Base-by-base conservation (phyloP, 2,797 vertebrate genomes). In the Pelochelys cantorii region DNA sequence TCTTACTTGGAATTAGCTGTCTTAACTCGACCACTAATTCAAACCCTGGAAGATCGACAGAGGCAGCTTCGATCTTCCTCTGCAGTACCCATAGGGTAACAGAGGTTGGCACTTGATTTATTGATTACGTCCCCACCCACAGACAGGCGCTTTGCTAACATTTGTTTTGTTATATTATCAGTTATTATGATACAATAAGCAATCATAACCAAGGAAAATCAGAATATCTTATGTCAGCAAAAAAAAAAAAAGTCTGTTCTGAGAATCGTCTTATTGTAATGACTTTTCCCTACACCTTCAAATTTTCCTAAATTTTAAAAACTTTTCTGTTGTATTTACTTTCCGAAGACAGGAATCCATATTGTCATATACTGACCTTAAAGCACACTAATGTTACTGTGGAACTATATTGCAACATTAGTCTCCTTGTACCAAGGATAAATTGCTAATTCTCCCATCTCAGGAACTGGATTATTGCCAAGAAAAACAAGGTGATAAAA, bases 401-500 rank as follows among this genome's bases (percentile, higher is more conserved):
- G 53, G 23, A 23, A 13, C 12, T 82, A 29, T 53, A 20, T 82
- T 92, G 81, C 91, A 95, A 92, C 91, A 89, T 3, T 68, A 81
- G 75, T 71, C 96, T 85, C 62, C 93, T 93, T 80, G 88, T 91
- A 75, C 74, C 11, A 48, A 71, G 65, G 42, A 93, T 86, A 87
- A 77, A 56, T 3, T 22, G 11, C n/a, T 93, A 87, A 90, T 56
- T 62, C 68, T 94, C 74, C 57, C 94, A 93, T 78, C 85, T 83
- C 5, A 0, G 89, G 93, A 96, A 95, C 55, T 83, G 65, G 92
- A 81, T 89, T 89, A 83, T 1, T 86, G 89, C 92, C 85, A 89
- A 93, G 77, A 92, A 93, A 81, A 96, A 95, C 27, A 81, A 48
- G 48, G 48, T 90, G 89, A 94, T 90, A 90, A 95, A 95, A 95